Conservation (phyloP, 1,140 invertebrate species). For the Arctopsyche grandis region DNA sequence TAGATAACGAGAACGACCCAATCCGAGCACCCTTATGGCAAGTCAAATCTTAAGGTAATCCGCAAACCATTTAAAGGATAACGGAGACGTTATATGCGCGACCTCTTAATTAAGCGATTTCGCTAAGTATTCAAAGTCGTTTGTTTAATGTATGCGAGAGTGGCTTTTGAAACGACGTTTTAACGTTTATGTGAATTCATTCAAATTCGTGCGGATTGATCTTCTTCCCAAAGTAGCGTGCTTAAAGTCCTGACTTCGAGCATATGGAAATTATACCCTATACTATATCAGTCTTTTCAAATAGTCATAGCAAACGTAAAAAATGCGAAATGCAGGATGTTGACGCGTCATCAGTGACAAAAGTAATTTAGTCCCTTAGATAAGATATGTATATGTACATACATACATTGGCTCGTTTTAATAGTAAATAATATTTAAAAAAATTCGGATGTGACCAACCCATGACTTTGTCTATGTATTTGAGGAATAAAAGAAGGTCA, state of each 20-base stretch:
- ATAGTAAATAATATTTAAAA: too few species aligned
- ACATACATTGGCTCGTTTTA: too few species aligned
- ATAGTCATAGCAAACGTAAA: too few species aligned
- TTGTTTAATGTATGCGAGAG: conserved; percentile 6
- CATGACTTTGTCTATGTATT: too few species aligned
- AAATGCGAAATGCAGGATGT: too few species aligned
- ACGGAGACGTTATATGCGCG: conserved; percentile 7
- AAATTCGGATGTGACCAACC: too few species aligned
- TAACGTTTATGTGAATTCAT: not conserved
- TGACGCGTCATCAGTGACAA: too few species aligned
- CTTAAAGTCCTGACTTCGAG: too few species aligned
- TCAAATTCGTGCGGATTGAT: not conserved
- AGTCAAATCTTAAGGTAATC: conserved; percentile 18
- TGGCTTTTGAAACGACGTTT: conserved; percentile 19
- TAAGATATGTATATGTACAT: too few species aligned
- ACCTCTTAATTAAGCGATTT: conserved; percentile 25
- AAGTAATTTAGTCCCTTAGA: too few species aligned
- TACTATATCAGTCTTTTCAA: not conserved
- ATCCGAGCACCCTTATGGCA: too few species aligned
- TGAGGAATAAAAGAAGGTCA: too few species aligned
- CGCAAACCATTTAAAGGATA: conserved; percentile 27
- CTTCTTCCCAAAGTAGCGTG: not conserved
- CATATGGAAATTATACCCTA: not conserved
- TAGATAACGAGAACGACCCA: not conserved
- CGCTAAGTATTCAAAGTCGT: conserved; percentile 24